phyloP scores from a whole-genome alignment of 2,113 vertebrate genomes.

The Entelurus aequoreus region DNA sequence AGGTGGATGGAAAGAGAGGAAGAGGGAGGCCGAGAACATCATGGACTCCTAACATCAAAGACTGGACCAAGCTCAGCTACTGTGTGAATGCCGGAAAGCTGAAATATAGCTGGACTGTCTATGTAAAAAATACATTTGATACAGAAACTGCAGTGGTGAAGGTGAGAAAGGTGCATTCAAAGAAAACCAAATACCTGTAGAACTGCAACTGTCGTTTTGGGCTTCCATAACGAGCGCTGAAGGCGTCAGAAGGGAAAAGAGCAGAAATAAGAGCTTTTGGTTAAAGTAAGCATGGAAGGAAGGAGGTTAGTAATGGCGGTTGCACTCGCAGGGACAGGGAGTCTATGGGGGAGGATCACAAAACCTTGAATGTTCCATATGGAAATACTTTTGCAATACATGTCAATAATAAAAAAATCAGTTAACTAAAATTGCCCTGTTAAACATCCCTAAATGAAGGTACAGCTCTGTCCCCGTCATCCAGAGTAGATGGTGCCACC shows the following conservation, averaged over 20 bases:
- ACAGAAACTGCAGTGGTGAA: not conserved
- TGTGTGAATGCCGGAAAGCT: no score
- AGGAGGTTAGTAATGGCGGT: conserved; percentile 22
- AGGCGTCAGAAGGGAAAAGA: conserved; percentile 63
- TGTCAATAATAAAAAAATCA: not conserved
- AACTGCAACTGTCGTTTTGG: conserved; percentile 99
- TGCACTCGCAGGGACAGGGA: not conserved
- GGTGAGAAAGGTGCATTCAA: not conserved
- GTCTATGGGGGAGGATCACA: not conserved
- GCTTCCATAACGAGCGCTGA: conserved; percentile 97
- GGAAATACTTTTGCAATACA: not conserved
- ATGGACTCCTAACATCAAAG: no score
- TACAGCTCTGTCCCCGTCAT: no score
- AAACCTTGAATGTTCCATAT: not conserved
- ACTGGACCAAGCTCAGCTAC: no score
- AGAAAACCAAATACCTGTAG: conserved; percentile 86
- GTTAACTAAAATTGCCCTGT: not conserved
- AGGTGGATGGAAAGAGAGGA: no score
- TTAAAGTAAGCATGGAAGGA: conserved; percentile 38
- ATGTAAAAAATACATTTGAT: not conserved
- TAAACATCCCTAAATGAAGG: no score
- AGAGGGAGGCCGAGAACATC: no score
- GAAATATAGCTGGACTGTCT: no score
- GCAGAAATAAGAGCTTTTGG: conserved; percentile 33
- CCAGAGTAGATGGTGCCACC: conserved; percentile 18